Evolutionary conservation across 2,797 vertebrate species (phyloP).

Genomic region (Sandelia bainsii): DNA sequence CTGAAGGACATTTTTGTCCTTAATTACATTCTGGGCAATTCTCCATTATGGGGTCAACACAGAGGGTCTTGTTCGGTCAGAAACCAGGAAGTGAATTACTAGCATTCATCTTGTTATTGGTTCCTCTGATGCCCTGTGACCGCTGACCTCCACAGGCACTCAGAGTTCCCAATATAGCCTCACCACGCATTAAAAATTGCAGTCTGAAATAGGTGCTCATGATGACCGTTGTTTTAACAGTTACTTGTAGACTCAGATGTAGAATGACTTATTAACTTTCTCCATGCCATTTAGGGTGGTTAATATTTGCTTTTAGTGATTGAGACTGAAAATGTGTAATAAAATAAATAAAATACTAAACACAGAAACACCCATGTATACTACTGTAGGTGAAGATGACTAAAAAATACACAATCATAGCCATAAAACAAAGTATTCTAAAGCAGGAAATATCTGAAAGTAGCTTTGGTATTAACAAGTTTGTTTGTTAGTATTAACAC

Average conservation of each 20-base stretch:
- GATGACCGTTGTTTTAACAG: conserved; percentile 19
- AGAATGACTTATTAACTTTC: not conserved
- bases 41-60: conserved; percentile 53
- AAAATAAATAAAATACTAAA: not conserved
- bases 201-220: conserved; percentile 11
- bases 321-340: not conserved
- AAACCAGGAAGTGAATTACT: conserved; percentile 58
- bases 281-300: not conserved
- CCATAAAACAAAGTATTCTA: not conserved
- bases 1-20: conserved; percentile 70
- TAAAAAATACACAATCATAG: not conserved
- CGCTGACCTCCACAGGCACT: conserved; percentile 28
- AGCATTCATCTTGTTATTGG: conserved; percentile 42
- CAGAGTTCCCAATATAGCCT: conserved; percentile 13
- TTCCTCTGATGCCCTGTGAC: conserved; percentile 46
- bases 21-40: conserved; percentile 67
- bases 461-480: not conserved
- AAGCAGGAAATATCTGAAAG: not conserved
- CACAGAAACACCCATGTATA: not conserved
- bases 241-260: not conserved
- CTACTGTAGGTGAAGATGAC: not conserved
- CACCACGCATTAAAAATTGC: not conserved
- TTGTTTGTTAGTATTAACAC: conserved; percentile 19
- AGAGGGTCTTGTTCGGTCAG: conserved; percentile 41
- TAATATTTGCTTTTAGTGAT: not conserved